Conservation (phyloP, 2,888 invertebrate species). For the Leucophora obtusa region DNA sequence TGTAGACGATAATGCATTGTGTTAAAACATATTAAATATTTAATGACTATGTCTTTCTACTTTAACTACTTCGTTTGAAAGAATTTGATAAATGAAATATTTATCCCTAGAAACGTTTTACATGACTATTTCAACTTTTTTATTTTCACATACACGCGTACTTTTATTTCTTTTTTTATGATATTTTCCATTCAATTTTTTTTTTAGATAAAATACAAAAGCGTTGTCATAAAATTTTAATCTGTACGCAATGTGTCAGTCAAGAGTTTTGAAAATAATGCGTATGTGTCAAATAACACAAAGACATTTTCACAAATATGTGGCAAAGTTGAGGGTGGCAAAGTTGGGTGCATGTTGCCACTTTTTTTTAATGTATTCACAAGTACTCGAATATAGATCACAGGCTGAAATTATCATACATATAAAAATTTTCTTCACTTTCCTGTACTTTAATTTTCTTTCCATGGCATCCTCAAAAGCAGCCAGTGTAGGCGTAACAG, state of each 20-base stretch:
- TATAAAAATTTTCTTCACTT: background rate
- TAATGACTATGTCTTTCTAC: slow-evolving; percentile 35
- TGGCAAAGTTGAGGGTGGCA: slow-evolving; percentile 22
- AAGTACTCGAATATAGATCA: background rate
- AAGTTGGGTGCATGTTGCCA: background rate
- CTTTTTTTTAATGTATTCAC: background rate
- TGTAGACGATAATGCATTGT: slow-evolving; percentile 27
- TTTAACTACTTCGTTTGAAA: background rate
- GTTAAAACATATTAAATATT: slow-evolving; percentile 52
- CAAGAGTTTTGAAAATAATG: slow-evolving; percentile 26
- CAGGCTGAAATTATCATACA: background rate
- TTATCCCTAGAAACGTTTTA: slow-evolving; percentile 39
- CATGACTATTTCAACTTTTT: slow-evolving; percentile 46
- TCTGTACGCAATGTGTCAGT: slow-evolving; percentile 58
- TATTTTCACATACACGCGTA: background rate
- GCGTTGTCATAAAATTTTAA: slow-evolving; percentile 53
- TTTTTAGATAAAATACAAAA: slow-evolving; percentile 29
- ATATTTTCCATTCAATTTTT: slow-evolving; percentile 3
- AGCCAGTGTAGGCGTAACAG: too few species aligned
- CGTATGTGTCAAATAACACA: slow-evolving; percentile 55
- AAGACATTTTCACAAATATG: slow-evolving; percentile 41
- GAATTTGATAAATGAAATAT: slow-evolving; percentile 43
- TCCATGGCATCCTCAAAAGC: too few species aligned
- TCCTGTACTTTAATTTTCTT: background rate
- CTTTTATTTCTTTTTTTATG: background rate